Evolutionary conservation across 2,888 invertebrate genomes (phyloP), one percentile per base, ranked within the genome.

Genomic region (Drosophila percnosoma): DNA sequence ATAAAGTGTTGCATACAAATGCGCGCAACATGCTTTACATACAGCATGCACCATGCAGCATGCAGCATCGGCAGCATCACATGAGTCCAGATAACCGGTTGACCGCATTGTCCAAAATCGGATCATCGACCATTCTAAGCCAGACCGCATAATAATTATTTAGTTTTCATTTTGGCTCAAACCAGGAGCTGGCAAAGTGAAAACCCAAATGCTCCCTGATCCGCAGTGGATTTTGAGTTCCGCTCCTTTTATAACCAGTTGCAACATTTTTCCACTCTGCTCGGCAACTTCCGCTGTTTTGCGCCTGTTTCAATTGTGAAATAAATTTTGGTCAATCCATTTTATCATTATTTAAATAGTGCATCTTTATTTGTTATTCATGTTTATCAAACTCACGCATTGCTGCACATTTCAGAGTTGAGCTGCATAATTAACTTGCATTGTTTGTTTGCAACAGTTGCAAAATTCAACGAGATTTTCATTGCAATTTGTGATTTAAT

Each of bases 1-100:
- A 82, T 82, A 82, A 73, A 70, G 63, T 78, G 64, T 63, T 69
- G 69, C 82, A 73, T 67, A 53, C 60, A 73, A 68, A 51, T 65
- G 64, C 34, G 55, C 61, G 51, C 60, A 48, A 15, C 31, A 33
- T 33, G 36, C 13, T 18, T 33, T 27, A 15, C 18, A 40, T 5
- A 13, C 5, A 24, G 11, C 15, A 53, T 33, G 29, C 29, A 7
- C 6, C 21, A 42, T 21, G 24, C 34, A 54, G 7, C 55, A 55
- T 54, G 18, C 29, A n/a, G 21, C 54, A 34, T 10, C 7, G 27
- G 11, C 29, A 51, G 62, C 67, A 61, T 42, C 48, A 66, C 18
- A 24, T 27, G 29, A 63, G 52, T 58, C 51, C 51, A 55, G 80
- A 82, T 79, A 80, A 75, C 68, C 67, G 65, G 66, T 67, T 83